Percentiles rank a stretch among this genome's conserved stretches.
These are phyloP conservation scores for Vombatus ursinus DNA, from an alignment of 2,113 vertebrate species.

Conservation along the genomic window DNA sequence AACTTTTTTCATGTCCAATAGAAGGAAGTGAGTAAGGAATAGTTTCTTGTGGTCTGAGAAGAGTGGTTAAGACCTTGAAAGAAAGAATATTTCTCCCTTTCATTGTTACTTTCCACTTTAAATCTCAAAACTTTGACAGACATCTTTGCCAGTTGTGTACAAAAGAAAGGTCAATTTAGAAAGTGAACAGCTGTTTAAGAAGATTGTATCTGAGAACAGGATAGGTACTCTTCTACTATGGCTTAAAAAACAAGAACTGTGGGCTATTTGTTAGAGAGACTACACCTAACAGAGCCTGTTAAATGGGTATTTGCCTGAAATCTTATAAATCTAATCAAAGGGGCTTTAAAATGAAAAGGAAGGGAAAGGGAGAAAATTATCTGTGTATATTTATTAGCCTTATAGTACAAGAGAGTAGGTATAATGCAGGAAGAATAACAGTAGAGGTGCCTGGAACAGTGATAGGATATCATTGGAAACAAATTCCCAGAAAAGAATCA, in stretches of 20 bases:
- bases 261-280: background rate
- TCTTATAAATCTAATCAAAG: background rate
- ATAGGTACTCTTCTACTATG: background rate
- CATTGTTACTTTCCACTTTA: background rate
- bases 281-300: background rate
- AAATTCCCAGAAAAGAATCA: background rate
- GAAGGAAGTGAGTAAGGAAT: background rate
- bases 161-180: background rate
- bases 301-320: background rate
- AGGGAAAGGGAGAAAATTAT: background rate
- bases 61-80: background rate
- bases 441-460: background rate
- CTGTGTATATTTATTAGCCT: background rate
- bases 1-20: background rate
- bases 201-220: background rate
- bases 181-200: background rate
- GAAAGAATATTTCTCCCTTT: background rate
- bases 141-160: background rate
- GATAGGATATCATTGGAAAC: background rate
- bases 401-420: background rate
- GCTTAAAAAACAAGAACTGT: background rate
- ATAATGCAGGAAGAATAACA: background rate
- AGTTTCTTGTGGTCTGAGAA: background rate
- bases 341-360: background rate
- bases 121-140: background rate